Evolutionary conservation across 2,113 vertebrate species (phyloP), one percentile per base, ranked within the genome.

Genomic region (Halcyon malimbica): DNA sequence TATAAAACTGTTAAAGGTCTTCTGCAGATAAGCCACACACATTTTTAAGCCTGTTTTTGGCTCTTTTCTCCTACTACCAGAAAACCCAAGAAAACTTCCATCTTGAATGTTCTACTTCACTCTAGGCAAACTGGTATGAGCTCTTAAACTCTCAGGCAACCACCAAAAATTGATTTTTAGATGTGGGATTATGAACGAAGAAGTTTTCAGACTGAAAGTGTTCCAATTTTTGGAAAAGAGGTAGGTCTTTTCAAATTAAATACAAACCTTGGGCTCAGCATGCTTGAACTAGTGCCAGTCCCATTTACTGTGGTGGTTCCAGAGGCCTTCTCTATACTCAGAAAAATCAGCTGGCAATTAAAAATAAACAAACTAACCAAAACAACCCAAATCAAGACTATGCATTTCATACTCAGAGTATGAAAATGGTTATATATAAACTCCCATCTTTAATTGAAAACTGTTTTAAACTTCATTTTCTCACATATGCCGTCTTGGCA

Each of bases 11-110:
- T 68, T 63, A 50, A 56, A 62, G 12, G 1, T 67, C 16, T 59
- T 80, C 26, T 64, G n/a, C 3, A 42, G 31, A 29, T 39, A 60
- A 81, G 28, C 73, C 16, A 82, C 5, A 37, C 3, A 31, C 9
- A 5, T 65, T 92, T 73, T 26, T 67, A 69, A 74, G 44, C 4
- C 21, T 80, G 50, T n/a, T 35, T 74, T 82, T 92, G 31, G 2
- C 5, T 67, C 5, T 53, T 83, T 89, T 68, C 23, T 87, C 14
- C 19, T 80, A 3, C 19, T 50, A 8, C 35, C 51, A 64, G 13
- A 73, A 80, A 42, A 4, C 9, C 3, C 9, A 1, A 1, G 9
- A 65, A 77, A 42, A 0, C 9, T n/a, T 69, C 29, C 2, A 1
- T 65, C 25, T 90, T 70, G 25, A 93, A 48, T 71, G 75, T 75